These are phyloP conservation scores for Drosophila helvetica DNA, from an alignment of 2,888 invertebrate genomes.

Conservation along the genomic window DNA sequence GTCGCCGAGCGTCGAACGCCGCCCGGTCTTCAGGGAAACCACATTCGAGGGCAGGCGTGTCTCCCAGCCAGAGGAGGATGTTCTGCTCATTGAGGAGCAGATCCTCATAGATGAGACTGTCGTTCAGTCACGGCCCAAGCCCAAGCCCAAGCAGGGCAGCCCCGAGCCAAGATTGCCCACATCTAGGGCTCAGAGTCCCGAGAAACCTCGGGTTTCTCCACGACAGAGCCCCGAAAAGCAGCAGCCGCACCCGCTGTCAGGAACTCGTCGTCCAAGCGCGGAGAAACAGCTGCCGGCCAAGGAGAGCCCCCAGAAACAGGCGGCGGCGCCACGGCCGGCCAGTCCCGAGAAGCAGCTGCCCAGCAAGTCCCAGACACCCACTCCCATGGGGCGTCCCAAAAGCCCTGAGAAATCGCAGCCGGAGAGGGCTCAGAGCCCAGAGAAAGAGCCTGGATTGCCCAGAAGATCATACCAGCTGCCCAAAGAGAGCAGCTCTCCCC, in stretches of 20 bases:
- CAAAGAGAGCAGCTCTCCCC: neutral
- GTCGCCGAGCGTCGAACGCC: constrained; percentile 66
- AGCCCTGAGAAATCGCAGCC: neutral
- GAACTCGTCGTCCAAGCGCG: constrained; percentile 3
- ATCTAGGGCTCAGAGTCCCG: constrained; percentile 45
- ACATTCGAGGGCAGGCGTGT: constrained; percentile 67
- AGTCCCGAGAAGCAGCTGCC: constrained; percentile 22
- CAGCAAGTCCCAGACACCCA: neutral
- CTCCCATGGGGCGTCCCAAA: neutral
- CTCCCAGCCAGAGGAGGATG: constrained; percentile 44
- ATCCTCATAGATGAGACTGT: constrained; percentile 55
- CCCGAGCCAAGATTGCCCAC: constrained; percentile 4
- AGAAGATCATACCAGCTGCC: neutral
- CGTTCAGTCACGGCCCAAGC: neutral
- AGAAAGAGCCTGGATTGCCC: neutral
- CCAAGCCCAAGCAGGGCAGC: constrained; percentile 8
- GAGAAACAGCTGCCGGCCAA: constrained; percentile 15
- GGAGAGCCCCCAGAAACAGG: neutral
- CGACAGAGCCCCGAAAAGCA: constrained; percentile 36
- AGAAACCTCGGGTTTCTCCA: constrained; percentile 18
- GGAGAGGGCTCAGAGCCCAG: constrained; percentile 13
- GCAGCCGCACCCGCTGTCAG: constrained; percentile 25
- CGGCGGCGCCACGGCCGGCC: constrained; percentile 3
- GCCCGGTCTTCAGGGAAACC: constrained; percentile 67
- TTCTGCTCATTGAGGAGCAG: constrained; percentile 53